Base-by-base conservation (phyloP, 1,140 invertebrate species). In the Neelides sp. region DNA sequence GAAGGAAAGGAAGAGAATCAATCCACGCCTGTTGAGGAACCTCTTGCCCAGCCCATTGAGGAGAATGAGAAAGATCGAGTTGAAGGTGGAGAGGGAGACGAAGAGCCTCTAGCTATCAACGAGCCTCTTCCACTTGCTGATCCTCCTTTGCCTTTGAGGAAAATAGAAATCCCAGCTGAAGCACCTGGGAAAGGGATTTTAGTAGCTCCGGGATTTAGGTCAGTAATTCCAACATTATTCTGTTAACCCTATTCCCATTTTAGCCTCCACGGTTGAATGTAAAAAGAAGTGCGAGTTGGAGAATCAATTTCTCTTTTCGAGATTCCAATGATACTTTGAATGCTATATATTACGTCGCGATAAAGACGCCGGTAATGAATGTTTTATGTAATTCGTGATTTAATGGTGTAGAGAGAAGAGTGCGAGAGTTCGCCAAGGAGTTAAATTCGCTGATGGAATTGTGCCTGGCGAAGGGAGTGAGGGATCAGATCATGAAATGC, bases 381-480 rank as follows among this genome's bases (percentile, higher is more conserved):
- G n/a, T 7, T 22, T 47, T 41, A 23, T 45, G 50, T 32, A 42
- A 59, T 28, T 58, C 45, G 46, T 45, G 24, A 61, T 51, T 22
- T 26, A 44, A n/a, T 10, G 61, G 48, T 30, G 7, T 50, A 1
- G 45, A 42, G 36, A 30, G 2, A 27, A 61, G 37, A 54, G 40
- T 27, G 61, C 48, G 20, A 64, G 58, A n/a, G 44, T 39, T 5
- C 66, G 68, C 35, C 75, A 78, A 56, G 66, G 62, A 8, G 78
- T 79, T 0, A 73, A 75, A 59, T 79, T 79, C 60, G 76, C 76
- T 3, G 77, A 79, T 64, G 77, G 76, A 20, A 66, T 79, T 17
- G 67, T 69, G 49, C 78, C 78, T n/a, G 78, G 78, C 0, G 75
- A 78, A 56, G 78, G 78, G 0, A 78, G 76, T 1, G 77, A 75